Conservation (phyloP, 2,113 vertebrate genomes). For the Hydrolagus affinis region DNA sequence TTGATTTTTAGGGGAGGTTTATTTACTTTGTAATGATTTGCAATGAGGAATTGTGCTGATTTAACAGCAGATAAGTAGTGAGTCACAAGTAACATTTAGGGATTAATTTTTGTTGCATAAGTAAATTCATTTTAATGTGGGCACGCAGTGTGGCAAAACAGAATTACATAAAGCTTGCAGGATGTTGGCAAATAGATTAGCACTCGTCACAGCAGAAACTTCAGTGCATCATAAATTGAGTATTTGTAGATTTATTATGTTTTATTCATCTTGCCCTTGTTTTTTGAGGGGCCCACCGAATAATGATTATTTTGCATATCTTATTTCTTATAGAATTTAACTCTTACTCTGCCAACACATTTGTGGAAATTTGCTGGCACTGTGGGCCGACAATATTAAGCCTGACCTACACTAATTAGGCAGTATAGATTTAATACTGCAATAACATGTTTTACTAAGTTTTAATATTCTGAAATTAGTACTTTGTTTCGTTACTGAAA, state of each 20-base stretch:
- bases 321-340: neutral
- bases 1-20: neutral
- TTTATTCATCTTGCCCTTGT: neutral
- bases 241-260: neutral
- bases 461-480: neutral
- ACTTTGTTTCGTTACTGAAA: neutral
- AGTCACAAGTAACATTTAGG: no score
- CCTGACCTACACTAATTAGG: no score
- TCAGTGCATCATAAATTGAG: neutral
- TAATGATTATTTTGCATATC: neutral
- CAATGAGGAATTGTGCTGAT: neutral
- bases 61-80: no score
- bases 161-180: neutral
- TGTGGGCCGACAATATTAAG: no score
- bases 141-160: no score
- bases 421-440: no score
- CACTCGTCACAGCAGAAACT: neutral
- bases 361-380: no score
- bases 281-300: neutral
- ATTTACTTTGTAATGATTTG: neutral
- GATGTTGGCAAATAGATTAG: neutral
- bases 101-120: neutral
- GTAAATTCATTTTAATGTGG: neutral
- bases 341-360: no score
- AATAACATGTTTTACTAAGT: neutral